phyloP scores from a whole-genome alignment of 1,140 invertebrate genomes.

The Bicyclus anynana region DNA sequence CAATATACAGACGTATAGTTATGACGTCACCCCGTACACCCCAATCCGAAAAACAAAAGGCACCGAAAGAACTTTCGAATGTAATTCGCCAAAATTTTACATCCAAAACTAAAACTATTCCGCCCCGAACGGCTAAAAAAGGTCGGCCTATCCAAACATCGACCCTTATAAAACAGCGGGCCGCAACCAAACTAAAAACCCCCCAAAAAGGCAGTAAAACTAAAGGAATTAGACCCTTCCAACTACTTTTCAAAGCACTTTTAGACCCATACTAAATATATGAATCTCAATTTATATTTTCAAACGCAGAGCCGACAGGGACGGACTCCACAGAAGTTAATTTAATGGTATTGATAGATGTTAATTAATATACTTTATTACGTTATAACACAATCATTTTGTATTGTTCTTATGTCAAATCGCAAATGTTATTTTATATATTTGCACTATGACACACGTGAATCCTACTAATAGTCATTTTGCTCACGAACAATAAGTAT shows the following conservation, averaged over 20 bases:
- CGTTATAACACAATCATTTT: too few species aligned
- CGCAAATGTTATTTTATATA: too few species aligned
- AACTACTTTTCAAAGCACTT: conserved; percentile 76
- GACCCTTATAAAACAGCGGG: conserved; percentile 68
- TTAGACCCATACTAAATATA: conserved; percentile 65
- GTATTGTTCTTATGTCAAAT: too few species aligned
- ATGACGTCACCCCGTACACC: neutral
- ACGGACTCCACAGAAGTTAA: conserved; percentile 4
- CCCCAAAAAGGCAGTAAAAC: conserved; percentile 73
- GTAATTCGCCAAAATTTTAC: conserved; percentile 48
- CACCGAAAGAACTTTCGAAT: conserved; percentile 41
- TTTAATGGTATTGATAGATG: too few species aligned
- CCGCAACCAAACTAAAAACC: conserved; percentile 56
- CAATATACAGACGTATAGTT: neutral
- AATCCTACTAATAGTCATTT: too few species aligned
- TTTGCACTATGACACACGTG: too few species aligned
- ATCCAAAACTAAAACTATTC: conserved; percentile 57
- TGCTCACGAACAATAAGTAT: too few species aligned
- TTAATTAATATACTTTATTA: too few species aligned
- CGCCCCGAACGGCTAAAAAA: conserved; percentile 60
- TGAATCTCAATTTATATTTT: conserved; percentile 75
- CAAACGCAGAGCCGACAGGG: conserved; percentile 39
- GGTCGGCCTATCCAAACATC: conserved; percentile 71
- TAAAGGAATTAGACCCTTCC: conserved; percentile 71
- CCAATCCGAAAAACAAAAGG: conserved; percentile 9